These are phyloP conservation scores for Lepus europaeus DNA, from an alignment of 2,113 vertebrate genomes.

Conservation along the genomic window DNA sequence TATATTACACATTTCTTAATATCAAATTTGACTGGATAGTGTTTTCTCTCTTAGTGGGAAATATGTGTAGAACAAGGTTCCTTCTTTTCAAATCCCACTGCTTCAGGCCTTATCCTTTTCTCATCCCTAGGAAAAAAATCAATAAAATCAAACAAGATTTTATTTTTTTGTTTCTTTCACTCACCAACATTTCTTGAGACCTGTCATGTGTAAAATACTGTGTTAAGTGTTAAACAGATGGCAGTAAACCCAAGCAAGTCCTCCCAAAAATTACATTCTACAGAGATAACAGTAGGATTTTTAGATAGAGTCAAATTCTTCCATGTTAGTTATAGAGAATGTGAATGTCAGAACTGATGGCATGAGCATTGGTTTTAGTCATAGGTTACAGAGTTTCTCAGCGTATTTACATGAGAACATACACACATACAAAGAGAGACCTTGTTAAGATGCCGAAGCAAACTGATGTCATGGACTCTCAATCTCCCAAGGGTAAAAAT, in stretches of 20 bases:
- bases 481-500: background rate
- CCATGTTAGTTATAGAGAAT: background rate
- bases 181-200: background rate
- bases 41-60: background rate
- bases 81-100: background rate
- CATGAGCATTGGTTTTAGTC: background rate
- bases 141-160: background rate
- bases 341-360: background rate
- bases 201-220: background rate
- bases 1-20: background rate
- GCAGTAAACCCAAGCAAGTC: background rate
- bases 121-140: background rate
- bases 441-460: background rate
- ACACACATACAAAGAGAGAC: background rate
- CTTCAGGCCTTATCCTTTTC: background rate
- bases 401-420: background rate
- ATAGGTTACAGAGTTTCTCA: background rate
- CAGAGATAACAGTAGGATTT: background rate
- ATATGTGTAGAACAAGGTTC: background rate
- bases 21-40: background rate
- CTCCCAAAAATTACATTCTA: background rate
- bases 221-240: background rate
- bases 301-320: background rate
- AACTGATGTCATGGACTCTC: background rate
- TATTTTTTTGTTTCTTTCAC: background rate